These are phyloP conservation scores for Pangasianodon hypophthalmus DNA, from an alignment of 2,113 vertebrate genomes.

Conservation along the genomic window DNA sequence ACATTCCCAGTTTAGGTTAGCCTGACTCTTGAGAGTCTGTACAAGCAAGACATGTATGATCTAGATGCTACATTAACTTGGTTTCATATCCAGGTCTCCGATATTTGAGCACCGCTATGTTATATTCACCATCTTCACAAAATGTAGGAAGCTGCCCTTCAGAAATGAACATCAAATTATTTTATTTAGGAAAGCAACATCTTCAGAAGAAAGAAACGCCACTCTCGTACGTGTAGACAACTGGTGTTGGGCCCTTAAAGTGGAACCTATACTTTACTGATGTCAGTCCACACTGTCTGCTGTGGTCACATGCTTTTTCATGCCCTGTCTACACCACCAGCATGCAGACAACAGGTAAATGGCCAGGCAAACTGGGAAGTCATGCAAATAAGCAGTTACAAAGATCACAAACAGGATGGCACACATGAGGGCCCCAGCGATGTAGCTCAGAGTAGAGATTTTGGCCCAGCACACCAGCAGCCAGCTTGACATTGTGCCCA, in stretches of 20 bases:
- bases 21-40: not conserved
- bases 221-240: conserved; percentile 20
- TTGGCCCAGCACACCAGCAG: conserved; percentile 61
- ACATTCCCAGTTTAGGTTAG: not conserved
- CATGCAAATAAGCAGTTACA: conserved; percentile 79
- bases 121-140: conserved; percentile 10
- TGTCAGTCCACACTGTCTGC: conserved; percentile 46
- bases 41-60: not conserved
- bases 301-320: conserved; percentile 70
- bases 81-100: not conserved
- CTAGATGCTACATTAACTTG: not conserved
- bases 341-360: conserved; percentile 85
- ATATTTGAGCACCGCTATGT: not conserved
- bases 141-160: not conserved
- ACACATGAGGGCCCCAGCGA: conserved; percentile 75
- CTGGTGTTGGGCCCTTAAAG: conserved; percentile 64
- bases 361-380: conserved; percentile 82
- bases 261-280: not conserved
- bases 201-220: conserved; percentile 6
- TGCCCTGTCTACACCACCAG: conserved; percentile 80
- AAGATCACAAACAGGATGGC: conserved; percentile 80
- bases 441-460: conserved; percentile 68
- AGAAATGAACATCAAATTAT: not conserved
- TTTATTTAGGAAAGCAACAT: conserved; percentile 26
- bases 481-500: not conserved